Conservation (phyloP, 2,113 vertebrate species). For the Pollimyrus isidori region DNA sequence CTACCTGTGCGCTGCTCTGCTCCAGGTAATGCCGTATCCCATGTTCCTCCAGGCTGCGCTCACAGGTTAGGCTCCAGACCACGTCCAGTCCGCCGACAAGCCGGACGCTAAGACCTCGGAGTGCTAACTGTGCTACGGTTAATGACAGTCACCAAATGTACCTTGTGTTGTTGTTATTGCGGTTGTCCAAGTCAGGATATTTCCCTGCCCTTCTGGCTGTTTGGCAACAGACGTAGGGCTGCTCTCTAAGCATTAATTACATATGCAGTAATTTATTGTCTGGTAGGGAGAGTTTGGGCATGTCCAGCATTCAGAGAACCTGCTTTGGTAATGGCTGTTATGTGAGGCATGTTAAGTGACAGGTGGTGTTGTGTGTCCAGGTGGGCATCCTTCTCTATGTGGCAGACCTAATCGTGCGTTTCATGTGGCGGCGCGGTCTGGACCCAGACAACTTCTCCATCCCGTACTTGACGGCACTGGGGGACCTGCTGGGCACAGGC, state of each 20-base stretch:
- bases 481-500: constrained; percentile 85
- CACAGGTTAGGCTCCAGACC: neutral
- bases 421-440: constrained; percentile 77
- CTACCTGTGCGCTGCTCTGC: constrained; percentile 75
- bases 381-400: constrained; percentile 80
- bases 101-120: too few species aligned
- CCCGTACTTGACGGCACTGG: constrained; percentile 91
- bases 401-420: constrained; percentile 79
- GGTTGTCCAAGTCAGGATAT: neutral
- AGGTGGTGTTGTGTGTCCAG: constrained; percentile 44
- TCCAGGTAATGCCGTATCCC: constrained; percentile 68
- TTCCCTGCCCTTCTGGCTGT: neutral
- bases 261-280: neutral
- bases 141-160: neutral
- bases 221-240: neutral
- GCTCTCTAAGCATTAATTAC: neutral
- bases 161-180: neutral
- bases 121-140: neutral
- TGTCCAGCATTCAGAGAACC: neutral
- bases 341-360: neutral
- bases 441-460: constrained; percentile 95
- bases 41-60: constrained; percentile 12
- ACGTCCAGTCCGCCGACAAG: neutral
- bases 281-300: neutral
- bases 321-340: neutral